Evolutionary conservation across 2,888 invertebrate species (phyloP).

Genomic region (Melinaea menophilus): DNA sequence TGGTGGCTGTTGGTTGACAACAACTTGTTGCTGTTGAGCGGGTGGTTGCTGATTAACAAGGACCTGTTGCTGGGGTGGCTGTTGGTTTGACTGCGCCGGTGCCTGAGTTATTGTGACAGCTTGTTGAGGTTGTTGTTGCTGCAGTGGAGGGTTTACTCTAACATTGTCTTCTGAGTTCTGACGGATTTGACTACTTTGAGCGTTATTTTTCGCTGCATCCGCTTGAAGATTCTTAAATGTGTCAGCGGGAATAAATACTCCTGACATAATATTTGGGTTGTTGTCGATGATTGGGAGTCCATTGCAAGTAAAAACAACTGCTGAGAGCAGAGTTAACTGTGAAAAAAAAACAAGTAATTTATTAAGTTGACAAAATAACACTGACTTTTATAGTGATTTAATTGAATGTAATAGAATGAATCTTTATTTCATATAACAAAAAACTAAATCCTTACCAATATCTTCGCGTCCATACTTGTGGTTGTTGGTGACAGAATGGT

Average conservation of each 20-base stretch:
- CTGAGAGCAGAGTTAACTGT: conserved; percentile 13
- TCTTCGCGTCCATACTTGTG: no score
- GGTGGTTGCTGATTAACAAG: conserved; percentile 19
- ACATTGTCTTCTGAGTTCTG: conserved; percentile 10
- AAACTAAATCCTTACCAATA: no score
- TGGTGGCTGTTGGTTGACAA: conserved; percentile 18
- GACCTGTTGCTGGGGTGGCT: conserved; percentile 15
- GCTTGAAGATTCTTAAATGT: conserved; percentile 43
- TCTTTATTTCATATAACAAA: no score
- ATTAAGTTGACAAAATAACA: no score
- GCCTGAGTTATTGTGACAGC: conserved; percentile 7
- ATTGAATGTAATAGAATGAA: no score
- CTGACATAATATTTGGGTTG: conserved; percentile 36
- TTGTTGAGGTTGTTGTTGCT: conserved; percentile 13
- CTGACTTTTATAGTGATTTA: conserved; percentile 9
- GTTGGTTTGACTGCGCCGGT: background rate
- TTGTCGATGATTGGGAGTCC: conserved; percentile 22
- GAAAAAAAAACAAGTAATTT: background rate
- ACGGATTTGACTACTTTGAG: conserved; percentile 6
- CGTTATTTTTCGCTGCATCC: conserved; percentile 28
- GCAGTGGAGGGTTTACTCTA: conserved; percentile 13
- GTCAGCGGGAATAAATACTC: conserved; percentile 49
- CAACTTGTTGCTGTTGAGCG: conserved; percentile 17
- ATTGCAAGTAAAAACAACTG: conserved; percentile 16
- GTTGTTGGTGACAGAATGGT: no score